phyloP scores from a whole-genome alignment of 2,888 invertebrate species.

The Plemyria rubiginata region DNA sequence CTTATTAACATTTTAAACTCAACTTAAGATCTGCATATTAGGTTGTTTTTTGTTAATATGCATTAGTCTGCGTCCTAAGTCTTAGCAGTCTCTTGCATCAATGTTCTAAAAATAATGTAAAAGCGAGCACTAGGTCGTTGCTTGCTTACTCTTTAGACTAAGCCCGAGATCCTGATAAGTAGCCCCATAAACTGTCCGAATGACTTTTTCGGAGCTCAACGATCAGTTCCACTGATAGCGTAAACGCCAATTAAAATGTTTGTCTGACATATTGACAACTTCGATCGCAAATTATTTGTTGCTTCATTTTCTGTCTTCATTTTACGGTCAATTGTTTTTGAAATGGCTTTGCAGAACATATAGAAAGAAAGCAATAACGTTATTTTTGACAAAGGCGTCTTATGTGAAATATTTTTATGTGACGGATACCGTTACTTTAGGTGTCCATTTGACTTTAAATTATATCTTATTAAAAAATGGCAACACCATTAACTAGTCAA shows the following conservation, averaged over 20 bases:
- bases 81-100: too few species aligned
- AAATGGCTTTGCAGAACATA: background rate
- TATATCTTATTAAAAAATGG: too few species aligned
- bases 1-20: too few species aligned
- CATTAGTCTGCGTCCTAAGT: too few species aligned
- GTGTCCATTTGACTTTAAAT: too few species aligned
- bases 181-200: conserved; percentile 36
- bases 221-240: conserved; percentile 44
- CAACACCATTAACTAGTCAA: too few species aligned
- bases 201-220: conserved; percentile 38
- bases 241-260: conserved; percentile 59
- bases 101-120: background rate
- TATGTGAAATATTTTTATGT: too few species aligned
- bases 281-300: conserved; percentile 25
- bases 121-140: background rate
- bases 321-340: conserved; percentile 2
- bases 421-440: too few species aligned
- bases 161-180: conserved; percentile 31
- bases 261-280: conserved; percentile 30
- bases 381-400: too few species aligned
- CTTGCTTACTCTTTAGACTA: conserved; percentile 15
- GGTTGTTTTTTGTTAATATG: too few species aligned
- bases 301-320: conserved; percentile 7
- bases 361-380: background rate
- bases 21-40: too few species aligned